Evolutionary conservation across 2,888 invertebrate genomes (phyloP).

Genomic region (Noctua comes): DNA sequence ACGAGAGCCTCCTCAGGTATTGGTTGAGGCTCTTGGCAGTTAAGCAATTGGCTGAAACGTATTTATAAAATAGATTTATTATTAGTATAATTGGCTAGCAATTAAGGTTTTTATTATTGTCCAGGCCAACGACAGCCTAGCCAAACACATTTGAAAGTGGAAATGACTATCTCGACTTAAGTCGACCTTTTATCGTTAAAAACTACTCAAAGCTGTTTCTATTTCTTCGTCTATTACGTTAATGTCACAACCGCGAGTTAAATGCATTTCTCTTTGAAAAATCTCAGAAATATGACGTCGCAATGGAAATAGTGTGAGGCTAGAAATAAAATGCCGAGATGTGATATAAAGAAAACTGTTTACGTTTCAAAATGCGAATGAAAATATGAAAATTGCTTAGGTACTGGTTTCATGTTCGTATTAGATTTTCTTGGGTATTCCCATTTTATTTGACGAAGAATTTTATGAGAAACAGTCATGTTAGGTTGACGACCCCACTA

Average conservation of each 20-base stretch:
- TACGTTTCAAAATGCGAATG: conserved; percentile 35
- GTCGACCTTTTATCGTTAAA: not conserved
- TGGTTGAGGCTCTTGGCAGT: too few species aligned
- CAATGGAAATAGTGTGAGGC: conserved; percentile 27
- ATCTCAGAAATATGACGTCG: conserved; percentile 33
- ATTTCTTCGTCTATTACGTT: conserved; percentile 23
- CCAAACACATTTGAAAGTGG: not conserved
- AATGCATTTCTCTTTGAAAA: conserved; percentile 28
- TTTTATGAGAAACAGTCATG: not conserved
- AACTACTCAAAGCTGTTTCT: not conserved
- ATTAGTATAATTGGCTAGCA: too few species aligned
- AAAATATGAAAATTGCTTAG: conserved; percentile 55
- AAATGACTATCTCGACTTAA: not conserved
- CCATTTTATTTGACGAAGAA: not conserved
- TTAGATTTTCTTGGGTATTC: conserved; percentile 18
- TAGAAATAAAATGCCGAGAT: conserved; percentile 35
- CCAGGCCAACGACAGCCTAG: not conserved
- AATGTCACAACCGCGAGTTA: conserved; percentile 26
- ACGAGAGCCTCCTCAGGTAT: too few species aligned
- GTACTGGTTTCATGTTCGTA: conserved; percentile 32
- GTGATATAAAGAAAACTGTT: conserved; percentile 25
- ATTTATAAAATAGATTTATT: too few species aligned
- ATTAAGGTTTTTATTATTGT: too few species aligned
- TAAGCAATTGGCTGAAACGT: too few species aligned
- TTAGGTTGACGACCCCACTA: not conserved